These are phyloP conservation scores for Novumbra hubbsi DNA, from an alignment of 2,797 vertebrate species.

Conservation along the genomic window DNA sequence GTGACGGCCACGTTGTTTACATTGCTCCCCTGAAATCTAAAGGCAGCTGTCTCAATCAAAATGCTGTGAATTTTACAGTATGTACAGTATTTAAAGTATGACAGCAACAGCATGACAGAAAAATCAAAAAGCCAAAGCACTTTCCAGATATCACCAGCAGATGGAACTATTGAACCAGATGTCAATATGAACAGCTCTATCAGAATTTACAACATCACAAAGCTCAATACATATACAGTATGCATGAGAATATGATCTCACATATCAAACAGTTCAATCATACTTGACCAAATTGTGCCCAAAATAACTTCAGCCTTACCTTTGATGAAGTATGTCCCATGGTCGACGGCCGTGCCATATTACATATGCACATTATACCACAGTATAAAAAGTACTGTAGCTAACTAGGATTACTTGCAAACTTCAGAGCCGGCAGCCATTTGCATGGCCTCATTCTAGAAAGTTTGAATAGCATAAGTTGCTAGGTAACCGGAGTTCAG, in stretches of 20 bases:
- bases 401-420: too few relatives aligned
- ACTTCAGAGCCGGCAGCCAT: too few relatives aligned
- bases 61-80: not conserved
- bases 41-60: not conserved
- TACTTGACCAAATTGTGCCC: too few relatives aligned
- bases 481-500: too few relatives aligned
- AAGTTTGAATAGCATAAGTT: too few relatives aligned
- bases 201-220: not conserved
- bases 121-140: not conserved
- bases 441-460: too few relatives aligned
- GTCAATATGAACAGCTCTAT: not conserved
- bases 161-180: conserved; percentile 26
- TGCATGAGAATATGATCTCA: not conserved
- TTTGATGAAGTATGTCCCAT: too few relatives aligned
- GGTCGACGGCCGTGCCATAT: too few relatives aligned
- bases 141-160: conserved; percentile 23
- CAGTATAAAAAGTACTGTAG: too few relatives aligned
- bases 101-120: not conserved
- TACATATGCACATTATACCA: too few relatives aligned
- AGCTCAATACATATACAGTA: not conserved
- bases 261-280: too few relatives aligned
- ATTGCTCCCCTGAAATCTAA: not conserved
- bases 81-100: not conserved
- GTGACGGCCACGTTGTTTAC: not conserved
- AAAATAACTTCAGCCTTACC: too few relatives aligned